A percentile compares a stretch with the other conserved stretches of the same genome.
These are phyloP conservation scores for Struthio camelus DNA, from an alignment of 2,113 vertebrate genomes.

Conservation along the genomic window DNA sequence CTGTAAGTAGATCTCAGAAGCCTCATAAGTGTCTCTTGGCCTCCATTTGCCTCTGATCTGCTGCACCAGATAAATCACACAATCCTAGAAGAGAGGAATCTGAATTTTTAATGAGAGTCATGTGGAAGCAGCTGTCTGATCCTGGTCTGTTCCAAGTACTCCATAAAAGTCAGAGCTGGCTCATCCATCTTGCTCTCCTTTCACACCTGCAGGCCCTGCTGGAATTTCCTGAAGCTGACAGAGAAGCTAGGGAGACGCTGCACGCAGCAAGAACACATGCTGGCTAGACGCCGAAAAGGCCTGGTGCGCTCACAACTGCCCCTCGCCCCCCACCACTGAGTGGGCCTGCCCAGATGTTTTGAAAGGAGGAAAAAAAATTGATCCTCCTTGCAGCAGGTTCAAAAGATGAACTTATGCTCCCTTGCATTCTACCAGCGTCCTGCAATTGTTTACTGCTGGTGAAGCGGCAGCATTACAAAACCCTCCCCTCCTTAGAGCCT, in stretches of 20 bases:
- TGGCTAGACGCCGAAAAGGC: neutral
- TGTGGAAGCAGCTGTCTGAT: constrained; percentile 75
- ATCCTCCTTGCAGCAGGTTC: constrained; percentile 3
- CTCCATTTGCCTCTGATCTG: constrained; percentile 71
- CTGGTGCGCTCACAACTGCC: neutral
- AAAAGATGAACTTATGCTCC: constrained; percentile 4
- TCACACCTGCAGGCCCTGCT: constrained; percentile 67
- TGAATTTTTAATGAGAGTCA: constrained; percentile 89
- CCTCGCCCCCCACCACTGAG: neutral
- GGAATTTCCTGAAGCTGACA: constrained; percentile 25
- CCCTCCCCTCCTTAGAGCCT: neutral
- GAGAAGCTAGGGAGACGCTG: neutral
- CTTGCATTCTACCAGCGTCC: neutral
- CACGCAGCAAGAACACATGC: neutral
- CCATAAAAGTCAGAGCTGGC: constrained; percentile 64
- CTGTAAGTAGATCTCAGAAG: neutral
- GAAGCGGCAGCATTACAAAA: neutral
- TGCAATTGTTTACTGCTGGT: neutral
- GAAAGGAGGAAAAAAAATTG: neutral
- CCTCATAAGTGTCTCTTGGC: neutral
- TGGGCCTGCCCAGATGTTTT: neutral
- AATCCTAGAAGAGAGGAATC: constrained; percentile 81
- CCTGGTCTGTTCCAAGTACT: constrained; percentile 53
- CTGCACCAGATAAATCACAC: constrained; percentile 83
- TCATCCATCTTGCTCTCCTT: constrained; percentile 62